phyloP scores from a whole-genome alignment of 2,113 vertebrate genomes.

The Siniperca chuatsi region DNA sequence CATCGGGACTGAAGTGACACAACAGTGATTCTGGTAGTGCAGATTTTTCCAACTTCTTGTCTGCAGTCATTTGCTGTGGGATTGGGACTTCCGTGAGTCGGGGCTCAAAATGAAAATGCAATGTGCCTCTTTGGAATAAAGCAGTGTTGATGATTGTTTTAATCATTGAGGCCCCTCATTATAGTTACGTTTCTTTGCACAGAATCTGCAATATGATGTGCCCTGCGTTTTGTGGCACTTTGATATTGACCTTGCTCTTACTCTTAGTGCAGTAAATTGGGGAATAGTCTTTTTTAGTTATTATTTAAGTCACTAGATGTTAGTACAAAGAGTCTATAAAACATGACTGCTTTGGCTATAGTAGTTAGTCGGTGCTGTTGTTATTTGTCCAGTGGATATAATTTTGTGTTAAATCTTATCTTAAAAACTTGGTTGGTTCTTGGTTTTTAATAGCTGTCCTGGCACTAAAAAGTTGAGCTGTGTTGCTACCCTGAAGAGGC shows the following conservation, averaged over 20 bases:
- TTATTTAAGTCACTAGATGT: neutral
- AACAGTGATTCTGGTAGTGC: slow-evolving; percentile 13
- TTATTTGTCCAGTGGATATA: neutral
- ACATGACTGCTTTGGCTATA: neutral
- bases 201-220: neutral
- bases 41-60: neutral
- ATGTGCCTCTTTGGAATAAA: neutral
- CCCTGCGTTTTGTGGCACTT: neutral
- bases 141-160: neutral
- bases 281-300: neutral
- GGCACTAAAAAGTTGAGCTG: neutral
- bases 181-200: neutral
- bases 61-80: neutral
- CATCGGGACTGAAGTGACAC: slow-evolving; percentile 27
- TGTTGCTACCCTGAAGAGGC: neutral
- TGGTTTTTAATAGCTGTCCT: neutral
- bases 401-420: neutral
- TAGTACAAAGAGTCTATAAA: neutral
- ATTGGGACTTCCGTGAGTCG: neutral
- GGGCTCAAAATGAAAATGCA: neutral
- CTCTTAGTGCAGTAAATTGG: neutral
- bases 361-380: neutral
- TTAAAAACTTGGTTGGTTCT: too few relatives aligned
- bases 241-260: neutral
- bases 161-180: neutral